Base-by-base conservation (phyloP, 2,797 vertebrate genomes). In the Gadopsis bispinosus region DNA sequence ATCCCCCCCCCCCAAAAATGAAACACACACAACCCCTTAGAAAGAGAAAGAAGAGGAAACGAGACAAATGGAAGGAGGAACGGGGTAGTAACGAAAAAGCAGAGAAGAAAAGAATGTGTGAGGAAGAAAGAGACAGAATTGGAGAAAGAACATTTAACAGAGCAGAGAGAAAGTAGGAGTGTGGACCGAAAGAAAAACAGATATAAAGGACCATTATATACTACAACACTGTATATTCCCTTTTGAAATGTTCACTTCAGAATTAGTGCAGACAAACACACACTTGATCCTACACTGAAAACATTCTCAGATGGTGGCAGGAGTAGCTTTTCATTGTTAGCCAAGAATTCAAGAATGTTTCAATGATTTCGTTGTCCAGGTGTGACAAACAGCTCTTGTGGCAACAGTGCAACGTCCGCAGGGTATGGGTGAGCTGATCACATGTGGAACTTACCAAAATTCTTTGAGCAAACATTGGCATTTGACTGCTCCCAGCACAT, bases 1-100 rank as follows among this genome's bases (percentile, higher is more conserved):
- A n/a, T n/a, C n/a, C 88, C 89, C 86, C 76, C 48, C 86, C 75
- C 48, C 65, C 50, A 33, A 43, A 88, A 88, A 91, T 90, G 84
- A 90, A 92, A 92, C 37, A 39, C 65, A 67, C 75, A 73, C 72
- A 45, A 26, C 73, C 59, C 72, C 63, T 50, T 5, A 48, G 76
- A 83, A 66, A 61, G 58, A 70, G 50, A 29, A 72, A 66, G 61
- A 77, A 41, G 75, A 75, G 66, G 55, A 75, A 61, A 1, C 39
- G 48, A 67, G n/a, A 63, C 35, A 67, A 41, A 54, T n/a, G 45
- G 54, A 65, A 54, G 55, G 31, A 53, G 20, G 10, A 67, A 31
- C 29, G 62, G 61, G 31, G 16, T 16, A 63, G 61, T 29, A 70
- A 37, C 68, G 13, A 63, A 61, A 77, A 68, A 31, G 9, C 7